Conservation (phyloP, 2,797 vertebrate species). For the Pseudochirops cupreus region DNA sequence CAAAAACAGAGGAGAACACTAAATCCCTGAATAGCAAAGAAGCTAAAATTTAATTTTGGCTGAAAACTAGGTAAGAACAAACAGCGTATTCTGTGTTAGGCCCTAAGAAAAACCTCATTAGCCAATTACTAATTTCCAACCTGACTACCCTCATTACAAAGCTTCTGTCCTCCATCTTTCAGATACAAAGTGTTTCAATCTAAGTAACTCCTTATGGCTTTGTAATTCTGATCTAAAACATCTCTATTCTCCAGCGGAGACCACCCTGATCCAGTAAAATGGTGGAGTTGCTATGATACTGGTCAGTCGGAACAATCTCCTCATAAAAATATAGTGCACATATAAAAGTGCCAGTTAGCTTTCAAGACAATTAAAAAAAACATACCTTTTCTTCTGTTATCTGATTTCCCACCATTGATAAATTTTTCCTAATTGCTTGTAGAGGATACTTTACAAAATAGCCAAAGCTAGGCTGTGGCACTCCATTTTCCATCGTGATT, state of each 20-base stretch:
- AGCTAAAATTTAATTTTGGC: not conserved
- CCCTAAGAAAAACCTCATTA: not conserved
- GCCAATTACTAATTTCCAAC: slow-evolving; percentile 28
- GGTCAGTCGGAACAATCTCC: not conserved
- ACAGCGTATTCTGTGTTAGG: not conserved
- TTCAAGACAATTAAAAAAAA: slow-evolving; percentile 53
- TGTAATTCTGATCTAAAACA: not conserved
- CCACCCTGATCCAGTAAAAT: not conserved
- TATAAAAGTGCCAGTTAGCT: not conserved
- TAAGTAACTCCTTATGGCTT: slow-evolving; percentile 45
- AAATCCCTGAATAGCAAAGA: slow-evolving; percentile 30
- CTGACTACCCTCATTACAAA: slow-evolving; percentile 32
- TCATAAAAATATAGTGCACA: slow-evolving; percentile 7
- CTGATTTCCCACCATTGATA: slow-evolving; percentile 67
- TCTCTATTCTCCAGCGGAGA: not conserved
- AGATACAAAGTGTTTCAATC: slow-evolving; percentile 52
- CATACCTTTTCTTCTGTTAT: slow-evolving; percentile 82
- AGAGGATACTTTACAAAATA: slow-evolving; percentile 79
- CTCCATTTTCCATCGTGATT: slow-evolving; percentile 80
- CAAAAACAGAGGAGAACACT: slow-evolving; percentile 41
- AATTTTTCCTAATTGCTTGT: slow-evolving; percentile 75
- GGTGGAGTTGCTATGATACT: slow-evolving; percentile 16
- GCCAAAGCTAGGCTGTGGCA: slow-evolving; percentile 75
- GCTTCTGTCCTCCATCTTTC: not conserved
- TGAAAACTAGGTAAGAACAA: not conserved